Conservation (phyloP, 2,113 vertebrate species). For the Bucco capensis region DNA sequence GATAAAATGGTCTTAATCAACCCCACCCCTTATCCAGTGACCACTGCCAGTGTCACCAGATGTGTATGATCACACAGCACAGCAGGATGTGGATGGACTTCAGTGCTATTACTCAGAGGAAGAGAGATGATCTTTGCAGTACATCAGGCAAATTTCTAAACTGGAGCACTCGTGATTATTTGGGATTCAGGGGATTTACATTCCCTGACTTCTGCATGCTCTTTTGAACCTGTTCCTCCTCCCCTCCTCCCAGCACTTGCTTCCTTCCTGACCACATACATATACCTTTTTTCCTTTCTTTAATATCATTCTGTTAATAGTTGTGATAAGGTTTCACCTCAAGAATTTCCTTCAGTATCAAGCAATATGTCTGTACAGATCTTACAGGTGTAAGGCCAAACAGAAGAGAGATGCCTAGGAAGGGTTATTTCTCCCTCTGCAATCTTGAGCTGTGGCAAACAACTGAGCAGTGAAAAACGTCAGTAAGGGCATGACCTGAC, state of each 20-base stretch:
- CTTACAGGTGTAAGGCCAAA: neutral
- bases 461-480: neutral
- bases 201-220: neutral
- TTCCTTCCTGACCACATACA: neutral
- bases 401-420: neutral
- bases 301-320: neutral
- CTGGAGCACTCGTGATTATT: neutral
- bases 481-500: neutral
- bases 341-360: neutral
- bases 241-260: neutral
- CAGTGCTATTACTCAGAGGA: neutral
- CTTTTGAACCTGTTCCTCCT: neutral
- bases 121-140: neutral
- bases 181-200: neutral
- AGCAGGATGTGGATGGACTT: neutral
- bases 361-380: neutral
- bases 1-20: neutral
- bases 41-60: neutral
- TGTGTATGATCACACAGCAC: rapidly evolving
- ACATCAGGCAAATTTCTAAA: neutral
- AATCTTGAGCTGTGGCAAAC: neutral
- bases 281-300: neutral
- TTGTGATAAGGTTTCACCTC: neutral
- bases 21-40: neutral
- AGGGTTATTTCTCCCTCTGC: neutral